Evolutionary conservation across 1,140 invertebrate genomes (phyloP).

Genomic region (Drosophila arizonae): DNA sequence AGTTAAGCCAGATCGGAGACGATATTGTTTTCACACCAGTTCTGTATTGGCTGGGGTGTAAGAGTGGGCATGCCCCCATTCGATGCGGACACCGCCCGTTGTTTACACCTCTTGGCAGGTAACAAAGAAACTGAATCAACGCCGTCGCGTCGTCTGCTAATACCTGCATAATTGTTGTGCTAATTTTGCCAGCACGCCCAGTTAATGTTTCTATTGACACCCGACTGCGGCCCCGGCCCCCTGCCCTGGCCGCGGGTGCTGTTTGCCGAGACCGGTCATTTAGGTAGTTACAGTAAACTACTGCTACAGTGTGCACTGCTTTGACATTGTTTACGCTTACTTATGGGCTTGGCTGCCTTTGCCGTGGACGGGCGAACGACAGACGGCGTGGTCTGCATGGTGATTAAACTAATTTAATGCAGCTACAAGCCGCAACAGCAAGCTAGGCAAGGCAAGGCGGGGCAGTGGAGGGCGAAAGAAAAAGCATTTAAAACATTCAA

Average conservation of each 20-base stretch:
- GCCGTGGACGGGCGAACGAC: constrained; percentile 20
- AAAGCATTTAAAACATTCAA: constrained; percentile 80
- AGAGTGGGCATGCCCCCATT: background rate
- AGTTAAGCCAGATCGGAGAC: too few species aligned
- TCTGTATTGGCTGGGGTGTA: constrained; percentile 1
- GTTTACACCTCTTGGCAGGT: constrained; percentile 25
- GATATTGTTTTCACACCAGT: background rate
- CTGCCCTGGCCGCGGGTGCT: background rate
- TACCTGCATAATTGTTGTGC: constrained; percentile 79
- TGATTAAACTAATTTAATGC: constrained; percentile 82
- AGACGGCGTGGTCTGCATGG: constrained; percentile 57
- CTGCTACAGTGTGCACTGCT: constrained; percentile 61
- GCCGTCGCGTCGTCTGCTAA: constrained; percentile 54
- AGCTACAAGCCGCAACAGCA: constrained; percentile 45
- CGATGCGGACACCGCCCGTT: constrained; percentile 14
- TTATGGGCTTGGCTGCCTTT: constrained; percentile 62
- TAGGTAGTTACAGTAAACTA: constrained; percentile 27
- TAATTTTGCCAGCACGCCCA: constrained; percentile 76
- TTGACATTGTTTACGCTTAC: constrained; percentile 80
- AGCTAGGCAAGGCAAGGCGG: constrained; percentile 21
- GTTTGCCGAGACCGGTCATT: constrained; percentile 14
- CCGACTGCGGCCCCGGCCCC: constrained; percentile 8
- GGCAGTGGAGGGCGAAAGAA: constrained; percentile 43
- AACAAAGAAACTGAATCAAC: constrained; percentile 17
- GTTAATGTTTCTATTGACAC: constrained; percentile 80